Evolutionary conservation across 92 coral and sea anemone genomes (phyloP), one percentile per base, ranked within the genome.

Genomic region (Umimayanthus kanabou): DNA sequence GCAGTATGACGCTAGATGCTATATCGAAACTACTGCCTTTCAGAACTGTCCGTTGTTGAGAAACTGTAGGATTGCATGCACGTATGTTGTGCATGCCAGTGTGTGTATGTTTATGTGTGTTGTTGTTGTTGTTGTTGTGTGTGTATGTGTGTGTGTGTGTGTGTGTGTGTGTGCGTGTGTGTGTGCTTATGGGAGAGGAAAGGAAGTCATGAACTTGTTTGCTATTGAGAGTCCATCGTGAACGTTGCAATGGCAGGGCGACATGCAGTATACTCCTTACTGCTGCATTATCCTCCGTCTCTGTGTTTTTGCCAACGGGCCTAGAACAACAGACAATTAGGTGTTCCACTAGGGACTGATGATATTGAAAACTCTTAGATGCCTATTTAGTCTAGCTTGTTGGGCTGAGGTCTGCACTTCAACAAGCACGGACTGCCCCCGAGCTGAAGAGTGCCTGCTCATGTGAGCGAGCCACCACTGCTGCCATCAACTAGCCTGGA

Each of bases 401-500:
- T 25, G 29, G 28, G 61, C 33, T 47, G 81, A 25, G 2, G 65
- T n/a, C 39, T 10, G 23, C 55, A 7, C 22, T 49, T 43, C 61
- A 16, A 9, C 39, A 39, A 57, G 65, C 65, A 45, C 39, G 57
- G 49, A 78, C 39, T 9, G 39, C 22, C 69, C 58, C 69, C 69
- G 69, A 61, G 69, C 26, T 61, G 69, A 61, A 25, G 23, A 18
- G 69, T 61, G 25, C 22, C 69, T 15, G 81, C 18, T 49, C 40
- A 55, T 42, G 39, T 29, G 81, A 58, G 57, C 0, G 76, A 86
- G 45, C 79, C 75, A 77, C 73, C 53, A 58, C 83, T 16, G 37
- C 79, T 18, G 23, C 18, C 7, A 3, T 39, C 42, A 45, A 33
- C 87, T 88, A 94, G 80, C 95, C 95, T 37, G 97, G 97, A 4